Evolutionary conservation across 2,888 invertebrate species (phyloP), one percentile per base, ranked within the genome.

Genomic region (Yponomeuta sedellus): DNA sequence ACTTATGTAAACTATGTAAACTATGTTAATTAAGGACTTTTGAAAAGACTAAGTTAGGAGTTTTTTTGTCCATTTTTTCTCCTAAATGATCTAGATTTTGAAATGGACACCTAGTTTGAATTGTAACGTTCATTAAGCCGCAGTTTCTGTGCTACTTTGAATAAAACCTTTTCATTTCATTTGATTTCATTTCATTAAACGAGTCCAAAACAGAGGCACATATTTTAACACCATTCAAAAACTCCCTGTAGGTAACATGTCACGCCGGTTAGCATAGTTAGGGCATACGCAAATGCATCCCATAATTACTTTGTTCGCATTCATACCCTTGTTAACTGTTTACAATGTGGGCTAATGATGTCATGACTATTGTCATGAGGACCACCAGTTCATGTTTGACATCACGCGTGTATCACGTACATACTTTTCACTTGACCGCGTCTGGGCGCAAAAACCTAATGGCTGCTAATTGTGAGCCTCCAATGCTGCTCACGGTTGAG

Each of bases 361-460:
- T 61, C 28, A 34, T 25, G 59, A 22, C 12, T 59, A 20, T 59
- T 22, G 22, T 59, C 2, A 52, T 52, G 44, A 52, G 12, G 44
- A 52, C 44, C 44, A 52, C 44, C 4, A 16, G 12, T 19, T 19
- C 58, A 22, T 19, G 20, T 58, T 58, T n/a, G 11, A 20, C 58
- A 22, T 20, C n/a, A 20, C 10, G 70, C 74, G 73, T 75, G 75
- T 73, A 68, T 72, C 74, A 75, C 71, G 75, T 73, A 70, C 70
- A 34, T 34, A 69, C 71, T 72, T 74, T 70, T 71, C 69, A 72
- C 71, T 72, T 73, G 71, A 74, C 68, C 69, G 73, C 68, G 40
- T 66, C 68, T 71, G 70, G 66, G 67, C 65, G 70, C 68, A 73
- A 72, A 70, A 71, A 72, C 64, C 67, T 71, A 20, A 34, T 34